Evolutionary conservation across 2,888 invertebrate species (phyloP).

Genomic region (Drosophila falleni): DNA sequence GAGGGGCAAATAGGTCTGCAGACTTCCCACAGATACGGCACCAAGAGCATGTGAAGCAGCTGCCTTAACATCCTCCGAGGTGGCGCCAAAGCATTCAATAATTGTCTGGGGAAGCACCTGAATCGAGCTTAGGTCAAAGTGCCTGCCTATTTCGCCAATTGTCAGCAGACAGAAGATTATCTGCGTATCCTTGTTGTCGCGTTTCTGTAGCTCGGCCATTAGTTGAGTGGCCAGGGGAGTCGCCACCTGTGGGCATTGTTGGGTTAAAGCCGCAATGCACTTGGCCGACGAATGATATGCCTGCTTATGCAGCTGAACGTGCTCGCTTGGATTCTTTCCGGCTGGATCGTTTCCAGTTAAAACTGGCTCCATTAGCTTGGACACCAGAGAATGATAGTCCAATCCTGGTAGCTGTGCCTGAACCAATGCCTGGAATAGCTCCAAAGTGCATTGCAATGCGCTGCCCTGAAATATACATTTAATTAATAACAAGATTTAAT

Average conservation of each 20-base stretch:
- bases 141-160: constrained; percentile 98
- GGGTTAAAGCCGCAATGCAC: constrained; percentile 97
- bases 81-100: constrained; percentile 94
- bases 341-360: constrained; percentile 61
- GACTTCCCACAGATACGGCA: constrained; percentile 97
- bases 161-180: constrained; percentile 97
- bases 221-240: constrained; percentile 89
- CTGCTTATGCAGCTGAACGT: constrained; percentile 89
- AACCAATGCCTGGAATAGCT: constrained; percentile 96
- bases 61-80: constrained; percentile 98
- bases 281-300: constrained; percentile 98
- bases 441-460: constrained; percentile 95
- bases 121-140: constrained; percentile 93
- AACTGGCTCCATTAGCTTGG: constrained; percentile 91
- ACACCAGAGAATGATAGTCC: constrained; percentile 92
- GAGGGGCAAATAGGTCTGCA: constrained; percentile 96
- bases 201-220: constrained; percentile 90
- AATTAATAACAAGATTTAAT: neutral
- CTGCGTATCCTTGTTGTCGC: constrained; percentile 89
- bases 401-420: constrained; percentile 92
- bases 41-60: constrained; percentile 99
- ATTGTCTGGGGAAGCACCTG: constrained; percentile 91
- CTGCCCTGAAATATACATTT: constrained; percentile 88
- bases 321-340: constrained; percentile 85
- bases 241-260: constrained; percentile 91